Percentiles rank a stretch among this genome's conserved stretches.
Evolutionary conservation across 2,888 invertebrate species (phyloP).

Genomic region (Petrophora chlorosata): DNA sequence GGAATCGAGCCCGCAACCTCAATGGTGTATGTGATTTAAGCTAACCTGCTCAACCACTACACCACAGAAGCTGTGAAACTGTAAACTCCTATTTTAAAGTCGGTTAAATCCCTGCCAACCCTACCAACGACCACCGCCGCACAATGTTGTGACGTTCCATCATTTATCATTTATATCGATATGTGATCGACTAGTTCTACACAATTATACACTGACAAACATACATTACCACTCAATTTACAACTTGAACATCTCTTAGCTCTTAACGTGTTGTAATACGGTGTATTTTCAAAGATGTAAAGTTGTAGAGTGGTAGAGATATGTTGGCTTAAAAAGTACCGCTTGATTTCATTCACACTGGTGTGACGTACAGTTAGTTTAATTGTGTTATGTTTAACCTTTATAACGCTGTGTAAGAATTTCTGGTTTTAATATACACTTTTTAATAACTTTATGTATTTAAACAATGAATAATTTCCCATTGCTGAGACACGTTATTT

Average conservation of each 20-base stretch:
- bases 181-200: constrained; percentile 64
- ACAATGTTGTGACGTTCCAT: constrained; percentile 52
- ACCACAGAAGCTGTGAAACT: too few relatives aligned
- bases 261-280: constrained; percentile 19
- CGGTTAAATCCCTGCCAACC: too few relatives aligned
- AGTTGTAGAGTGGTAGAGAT: constrained; percentile 24
- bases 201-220: constrained; percentile 55
- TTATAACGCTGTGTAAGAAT: too few relatives aligned
- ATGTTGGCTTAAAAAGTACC: constrained; percentile 52
- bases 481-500: too few relatives aligned
- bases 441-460: too few relatives aligned
- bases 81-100: too few relatives aligned
- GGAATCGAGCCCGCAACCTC: too few relatives aligned
- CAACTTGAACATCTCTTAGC: constrained; percentile 4
- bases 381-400: constrained; percentile 36
- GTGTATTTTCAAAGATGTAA: constrained; percentile 31
- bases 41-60: too few relatives aligned
- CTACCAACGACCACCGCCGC: constrained; percentile 48
- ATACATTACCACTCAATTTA: constrained; percentile 18
- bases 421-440: too few relatives aligned
- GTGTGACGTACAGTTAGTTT: constrained; percentile 31
- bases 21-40: too few relatives aligned
- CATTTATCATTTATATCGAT: constrained; percentile 73
- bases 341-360: constrained; percentile 67
- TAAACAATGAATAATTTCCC: too few relatives aligned